phyloP scores from a whole-genome alignment of 2,888 invertebrate genomes.

The Caenorhabditis zanzibari region DNA sequence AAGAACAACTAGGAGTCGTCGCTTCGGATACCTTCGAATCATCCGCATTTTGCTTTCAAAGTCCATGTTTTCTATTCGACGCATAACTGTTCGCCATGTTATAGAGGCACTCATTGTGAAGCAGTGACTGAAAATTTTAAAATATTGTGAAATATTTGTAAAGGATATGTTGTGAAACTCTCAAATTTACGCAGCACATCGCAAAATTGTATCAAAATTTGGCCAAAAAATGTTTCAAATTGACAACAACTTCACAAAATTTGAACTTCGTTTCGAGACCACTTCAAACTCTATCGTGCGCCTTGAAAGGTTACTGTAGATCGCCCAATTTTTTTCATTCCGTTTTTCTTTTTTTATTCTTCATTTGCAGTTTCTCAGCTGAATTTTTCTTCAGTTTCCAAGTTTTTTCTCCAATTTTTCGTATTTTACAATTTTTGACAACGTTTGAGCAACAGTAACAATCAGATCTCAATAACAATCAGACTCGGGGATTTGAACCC shows the following conservation, averaged over 20 bases:
- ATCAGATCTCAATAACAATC: neutral
- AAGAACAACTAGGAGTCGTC: conserved; percentile 35
- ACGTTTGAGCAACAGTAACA: too few relatives aligned
- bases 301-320: conserved; percentile 36
- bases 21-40: conserved; percentile 57
- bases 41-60: conserved; percentile 59
- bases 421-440: neutral
- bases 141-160: neutral
- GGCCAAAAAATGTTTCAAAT: too few relatives aligned
- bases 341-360: neutral
- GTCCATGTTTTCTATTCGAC: conserved; percentile 65
- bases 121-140: neutral
- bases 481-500: neutral
- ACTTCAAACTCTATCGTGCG: neutral
- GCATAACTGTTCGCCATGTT: conserved; percentile 59
- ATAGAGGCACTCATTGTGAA: conserved; percentile 53
- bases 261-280: conserved; percentile 40
- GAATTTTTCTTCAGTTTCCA: neutral
- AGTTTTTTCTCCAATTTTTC: neutral
- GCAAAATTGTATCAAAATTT: too few relatives aligned
- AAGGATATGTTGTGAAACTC: neutral
- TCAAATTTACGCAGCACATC: neutral
- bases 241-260: neutral
- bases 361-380: neutral
- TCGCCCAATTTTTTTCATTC: neutral